These are phyloP conservation scores for Thalassophryne amazonica DNA, from an alignment of 2,797 vertebrate species.

Conservation along the genomic window DNA sequence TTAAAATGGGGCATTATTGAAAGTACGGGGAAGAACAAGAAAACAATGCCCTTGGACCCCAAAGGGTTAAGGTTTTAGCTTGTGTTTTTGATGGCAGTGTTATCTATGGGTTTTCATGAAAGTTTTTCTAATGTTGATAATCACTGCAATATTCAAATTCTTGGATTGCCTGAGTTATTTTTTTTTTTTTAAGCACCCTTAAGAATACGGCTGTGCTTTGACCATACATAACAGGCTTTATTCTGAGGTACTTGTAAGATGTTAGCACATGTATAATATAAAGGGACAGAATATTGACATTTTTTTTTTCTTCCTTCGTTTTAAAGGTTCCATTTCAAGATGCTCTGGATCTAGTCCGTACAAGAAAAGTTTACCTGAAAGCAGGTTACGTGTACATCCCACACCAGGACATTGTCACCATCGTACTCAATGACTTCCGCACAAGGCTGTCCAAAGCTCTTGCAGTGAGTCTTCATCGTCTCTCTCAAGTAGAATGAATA, in stretches of 20 bases:
- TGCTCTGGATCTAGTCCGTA: conserved; percentile 89
- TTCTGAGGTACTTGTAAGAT: conserved; percentile 7
- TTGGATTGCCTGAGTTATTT: no score
- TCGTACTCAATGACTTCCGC: conserved; percentile 92
- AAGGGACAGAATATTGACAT: not conserved
- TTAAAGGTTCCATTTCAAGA: conserved; percentile 91
- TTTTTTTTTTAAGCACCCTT: no score
- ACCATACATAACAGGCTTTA: no score
- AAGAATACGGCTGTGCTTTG: no score
- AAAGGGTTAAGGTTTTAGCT: no score
- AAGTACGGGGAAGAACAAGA: no score
- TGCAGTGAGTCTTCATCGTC: conserved; percentile 82
- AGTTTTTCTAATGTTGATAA: no score
- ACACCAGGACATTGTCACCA: conserved; percentile 85
- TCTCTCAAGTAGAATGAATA: not conserved
- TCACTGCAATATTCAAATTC: no score
- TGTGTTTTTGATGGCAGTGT: no score
- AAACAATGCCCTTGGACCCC: no score
- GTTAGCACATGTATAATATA: not conserved
- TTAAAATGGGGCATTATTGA: no score
- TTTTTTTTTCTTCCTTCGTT: not conserved
- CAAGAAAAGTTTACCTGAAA: conserved; percentile 88
- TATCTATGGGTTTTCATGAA: no score
- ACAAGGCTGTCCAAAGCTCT: conserved; percentile 91
- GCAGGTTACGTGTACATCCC: conserved; percentile 89